These are phyloP conservation scores for Taphrorychus bicolor DNA, from an alignment of 2,888 invertebrate genomes.

Conservation along the genomic window DNA sequence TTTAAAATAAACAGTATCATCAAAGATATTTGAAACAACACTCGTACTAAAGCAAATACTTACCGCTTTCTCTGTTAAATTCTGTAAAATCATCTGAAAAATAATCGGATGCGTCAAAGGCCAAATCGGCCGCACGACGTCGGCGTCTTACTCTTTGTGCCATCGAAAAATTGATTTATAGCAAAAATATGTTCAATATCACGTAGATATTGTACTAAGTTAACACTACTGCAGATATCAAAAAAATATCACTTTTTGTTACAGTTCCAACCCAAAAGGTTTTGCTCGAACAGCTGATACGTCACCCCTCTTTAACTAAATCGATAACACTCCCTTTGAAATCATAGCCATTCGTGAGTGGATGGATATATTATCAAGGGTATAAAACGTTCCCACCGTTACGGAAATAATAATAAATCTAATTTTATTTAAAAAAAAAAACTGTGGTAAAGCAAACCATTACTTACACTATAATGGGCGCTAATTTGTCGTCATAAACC, in stretches of 20 bases:
- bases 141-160: slow-evolving; percentile 37
- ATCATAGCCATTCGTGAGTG: slow-evolving; percentile 25
- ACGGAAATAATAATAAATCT: neutral
- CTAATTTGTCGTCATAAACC: slow-evolving; percentile 42
- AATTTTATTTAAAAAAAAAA: slow-evolving; percentile 17
- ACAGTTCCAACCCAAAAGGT: slow-evolving; percentile 9
- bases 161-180: slow-evolving; percentile 24
- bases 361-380: slow-evolving; percentile 19
- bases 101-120: slow-evolving; percentile 74
- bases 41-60: slow-evolving; percentile 52
- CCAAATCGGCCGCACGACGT: slow-evolving; percentile 63
- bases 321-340: slow-evolving; percentile 29
- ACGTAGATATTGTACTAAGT: too few relatives aligned
- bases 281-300: slow-evolving; percentile 31
- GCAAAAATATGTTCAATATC: slow-evolving; percentile 16
- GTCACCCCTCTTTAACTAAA: slow-evolving; percentile 28
- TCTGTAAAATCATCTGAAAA: slow-evolving; percentile 73
- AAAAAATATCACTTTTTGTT: neutral
- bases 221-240: neutral
- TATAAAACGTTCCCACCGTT: neutral
- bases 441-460: slow-evolving; percentile 32
- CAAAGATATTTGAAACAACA: neutral
- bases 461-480: slow-evolving; percentile 34
- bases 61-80: slow-evolving; percentile 63
- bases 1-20: too few relatives aligned